Evolutionary conservation across 2,113 vertebrate species (phyloP).

Genomic region (Ia io): DNA sequence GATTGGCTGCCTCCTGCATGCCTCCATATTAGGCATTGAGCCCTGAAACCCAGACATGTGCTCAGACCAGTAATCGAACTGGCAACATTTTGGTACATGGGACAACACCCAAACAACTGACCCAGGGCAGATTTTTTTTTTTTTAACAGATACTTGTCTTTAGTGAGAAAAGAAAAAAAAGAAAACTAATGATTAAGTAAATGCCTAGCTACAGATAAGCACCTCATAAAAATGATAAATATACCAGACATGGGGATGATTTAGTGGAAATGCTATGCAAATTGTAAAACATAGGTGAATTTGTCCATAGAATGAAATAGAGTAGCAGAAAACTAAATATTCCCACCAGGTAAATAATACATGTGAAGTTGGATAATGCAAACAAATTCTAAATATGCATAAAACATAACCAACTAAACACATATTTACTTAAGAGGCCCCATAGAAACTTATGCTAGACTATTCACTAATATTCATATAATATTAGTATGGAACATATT

Average conservation of each 20-base stretch:
- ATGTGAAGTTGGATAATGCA: conserved; percentile 39
- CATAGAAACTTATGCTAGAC: conserved; percentile 49
- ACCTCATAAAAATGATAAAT: conserved; percentile 64
- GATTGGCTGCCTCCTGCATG: too few species aligned
- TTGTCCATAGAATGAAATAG: conserved; percentile 43
- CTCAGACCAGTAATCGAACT: background rate
- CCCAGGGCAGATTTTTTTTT: background rate
- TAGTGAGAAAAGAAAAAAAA: conserved; percentile 8
- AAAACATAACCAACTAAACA: conserved; percentile 55
- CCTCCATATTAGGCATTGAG: too few species aligned
- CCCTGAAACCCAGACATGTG: background rate
- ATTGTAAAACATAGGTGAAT: conserved; percentile 52
- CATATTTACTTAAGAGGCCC: conserved; percentile 54
- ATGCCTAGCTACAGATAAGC: background rate
- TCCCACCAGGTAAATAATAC: conserved; percentile 65
- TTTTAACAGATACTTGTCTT: background rate
- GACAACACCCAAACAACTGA: background rate
- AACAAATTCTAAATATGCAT: conserved; percentile 53
- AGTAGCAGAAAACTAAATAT: conserved; percentile 52
- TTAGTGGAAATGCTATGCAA: conserved; percentile 29
- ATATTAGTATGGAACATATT: conserved; percentile 58
- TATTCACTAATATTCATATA: conserved; percentile 53
- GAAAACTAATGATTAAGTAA: conserved; percentile 44
- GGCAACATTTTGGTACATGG: background rate
- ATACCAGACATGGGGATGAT: background rate